These are phyloP conservation scores for Diacarnus erythraeanus DNA, from an alignment of 37 sponge, comb jelly and placozoan genomes.

Conservation along the genomic window DNA sequence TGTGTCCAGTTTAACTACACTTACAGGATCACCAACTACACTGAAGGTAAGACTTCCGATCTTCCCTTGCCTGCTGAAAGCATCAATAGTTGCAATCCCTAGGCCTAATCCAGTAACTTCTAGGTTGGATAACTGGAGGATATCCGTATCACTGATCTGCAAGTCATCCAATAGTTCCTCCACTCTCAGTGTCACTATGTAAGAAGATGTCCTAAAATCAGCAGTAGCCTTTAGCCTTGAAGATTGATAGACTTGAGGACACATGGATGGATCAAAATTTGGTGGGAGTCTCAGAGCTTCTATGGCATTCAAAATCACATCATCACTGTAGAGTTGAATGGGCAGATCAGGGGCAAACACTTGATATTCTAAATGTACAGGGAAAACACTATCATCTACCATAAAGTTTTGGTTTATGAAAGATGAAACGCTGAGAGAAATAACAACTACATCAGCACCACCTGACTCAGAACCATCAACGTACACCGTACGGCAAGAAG, in stretches of 20 bases:
- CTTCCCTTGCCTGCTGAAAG: background rate
- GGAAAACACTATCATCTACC: slow-evolving; percentile 6
- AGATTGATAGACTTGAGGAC: slow-evolving; percentile 46
- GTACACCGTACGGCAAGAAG: slow-evolving; percentile 30
- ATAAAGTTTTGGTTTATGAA: background rate
- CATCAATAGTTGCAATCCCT: slow-evolving; percentile 22
- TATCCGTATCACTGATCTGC: background rate
- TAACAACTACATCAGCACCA: slow-evolving; percentile 3
- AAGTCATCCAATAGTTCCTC: slow-evolving; percentile 43
- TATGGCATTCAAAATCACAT: slow-evolving; percentile 45
- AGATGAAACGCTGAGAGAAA: slow-evolving; percentile 13
- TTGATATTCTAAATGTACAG: slow-evolving; percentile 25
- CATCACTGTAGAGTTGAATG: slow-evolving; percentile 17
- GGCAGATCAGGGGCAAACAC: slow-evolving; percentile 65
- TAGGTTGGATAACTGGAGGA: slow-evolving; percentile 15
- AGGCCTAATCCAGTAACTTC: slow-evolving; percentile 11
- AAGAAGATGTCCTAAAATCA: slow-evolving; percentile 16
- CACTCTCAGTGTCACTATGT: slow-evolving; percentile 26
- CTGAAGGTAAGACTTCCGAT: slow-evolving; percentile 13
- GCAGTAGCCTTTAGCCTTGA: slow-evolving; percentile 30
- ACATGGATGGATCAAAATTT: background rate
- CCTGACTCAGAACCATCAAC: slow-evolving; percentile 40
- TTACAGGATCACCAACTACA: slow-evolving; percentile 1
- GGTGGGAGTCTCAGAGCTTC: background rate
- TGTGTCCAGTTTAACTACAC: slow-evolving; percentile 32